Base-by-base conservation (phyloP, 30 jellyfish, hydroid and myxozoan species). In the Aurelia coerulea region DNA sequence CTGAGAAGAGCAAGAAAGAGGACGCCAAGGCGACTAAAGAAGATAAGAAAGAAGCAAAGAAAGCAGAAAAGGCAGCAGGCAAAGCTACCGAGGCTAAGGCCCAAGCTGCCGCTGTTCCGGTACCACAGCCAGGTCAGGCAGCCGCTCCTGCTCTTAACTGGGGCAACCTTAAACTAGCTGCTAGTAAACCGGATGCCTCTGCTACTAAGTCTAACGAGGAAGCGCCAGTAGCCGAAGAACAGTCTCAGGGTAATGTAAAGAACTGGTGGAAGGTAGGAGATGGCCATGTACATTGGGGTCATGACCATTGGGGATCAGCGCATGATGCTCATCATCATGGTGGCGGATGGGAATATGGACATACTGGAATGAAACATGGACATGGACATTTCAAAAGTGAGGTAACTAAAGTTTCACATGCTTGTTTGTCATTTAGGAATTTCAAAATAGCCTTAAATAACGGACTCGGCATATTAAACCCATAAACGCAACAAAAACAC, bases 191-290 rank as follows among this genome's bases (percentile, higher is more conserved):
- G 53, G 77, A 75, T 7, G 73, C 78, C 39, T 77, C 88, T 18
- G 92, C 86, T 29, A 76, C 80, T 18, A 72, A 37, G 13, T 49
- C 92, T 7, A 33, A 62, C 46, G 83, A 73, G 70, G 35, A 69
- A 35, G 31, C 67, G 35, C 39, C 81, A 17, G 96, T 8, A 0
- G 75, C 69, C 16, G 90, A 33, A 33, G 52, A 74, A 77, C 50
- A 68, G 37, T 83, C 54, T 29, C 88, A 70, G 32, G 76, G 69
- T 63, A 91, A 88, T 49, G 82, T 73, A 1, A 95, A 95, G 83
- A 95, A 95, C 75, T 95, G 99, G 99, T 95, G 99, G 99, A 80
- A 91, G 88, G 99, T 95, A 16, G 99, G 99, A 41, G 99, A 95
- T 59, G 98, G 95, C 41, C 91, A 92, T 88, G 99, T 91, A 10